These are phyloP conservation scores for Telenomus remus DNA, from an alignment of 1,140 invertebrate genomes.

Conservation along the genomic window DNA sequence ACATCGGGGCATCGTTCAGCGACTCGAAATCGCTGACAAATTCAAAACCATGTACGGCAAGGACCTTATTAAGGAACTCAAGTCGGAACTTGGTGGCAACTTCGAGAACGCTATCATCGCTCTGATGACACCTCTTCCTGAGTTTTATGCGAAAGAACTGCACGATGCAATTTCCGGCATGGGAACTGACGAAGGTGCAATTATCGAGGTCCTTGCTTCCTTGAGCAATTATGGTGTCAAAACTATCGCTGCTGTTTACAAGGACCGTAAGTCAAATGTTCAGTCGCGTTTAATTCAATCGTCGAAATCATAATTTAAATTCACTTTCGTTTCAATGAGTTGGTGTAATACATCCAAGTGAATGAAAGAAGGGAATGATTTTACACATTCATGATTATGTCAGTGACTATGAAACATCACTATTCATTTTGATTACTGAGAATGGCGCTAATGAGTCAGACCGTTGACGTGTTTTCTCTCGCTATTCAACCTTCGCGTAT, in stretches of 20 bases:
- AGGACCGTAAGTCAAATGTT: constrained; percentile 85
- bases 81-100: constrained; percentile 91
- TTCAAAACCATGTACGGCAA: constrained; percentile 98
- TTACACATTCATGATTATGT: neutral
- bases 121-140: constrained; percentile 89
- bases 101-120: constrained; percentile 92
- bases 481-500: constrained; percentile 29
- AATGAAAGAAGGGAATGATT: too few species aligned
- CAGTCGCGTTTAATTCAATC: neutral
- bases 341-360: too few species aligned
- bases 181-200: constrained; percentile 91
- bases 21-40: constrained; percentile 90
- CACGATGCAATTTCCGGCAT: constrained; percentile 90
- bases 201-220: constrained; percentile 94
- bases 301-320: neutral
- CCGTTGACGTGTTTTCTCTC: constrained; percentile 26
- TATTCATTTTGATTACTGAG: neutral
- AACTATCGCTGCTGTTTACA: constrained; percentile 89
- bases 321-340: too few species aligned
- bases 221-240: constrained; percentile 91
- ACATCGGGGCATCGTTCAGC: constrained; percentile 90
- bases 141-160: constrained; percentile 92
- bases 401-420: neutral
- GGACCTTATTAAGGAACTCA: constrained; percentile 91
- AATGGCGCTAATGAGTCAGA: constrained; percentile 20